These are phyloP conservation scores for Orthosia cruda DNA, from an alignment of 2,888 invertebrate genomes.

Conservation along the genomic window DNA sequence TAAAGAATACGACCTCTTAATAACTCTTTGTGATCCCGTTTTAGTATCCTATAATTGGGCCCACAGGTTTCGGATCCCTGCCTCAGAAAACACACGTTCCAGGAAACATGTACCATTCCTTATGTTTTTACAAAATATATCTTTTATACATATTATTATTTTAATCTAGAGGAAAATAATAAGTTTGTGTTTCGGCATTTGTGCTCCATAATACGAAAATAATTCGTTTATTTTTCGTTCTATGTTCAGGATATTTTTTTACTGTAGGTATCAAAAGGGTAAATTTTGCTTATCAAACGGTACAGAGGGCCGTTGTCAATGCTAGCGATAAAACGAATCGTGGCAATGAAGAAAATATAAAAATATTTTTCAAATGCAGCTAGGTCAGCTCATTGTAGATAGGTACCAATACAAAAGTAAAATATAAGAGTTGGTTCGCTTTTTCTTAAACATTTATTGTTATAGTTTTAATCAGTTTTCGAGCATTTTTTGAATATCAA, in stretches of 20 bases:
- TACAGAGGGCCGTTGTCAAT: constrained; percentile 23
- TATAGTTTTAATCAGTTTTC: too few relatives aligned
- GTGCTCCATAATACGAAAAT: constrained; percentile 17
- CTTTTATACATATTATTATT: too few relatives aligned
- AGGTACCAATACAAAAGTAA: neutral
- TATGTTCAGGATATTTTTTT: constrained; percentile 28
- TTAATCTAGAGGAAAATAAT: constrained; percentile 19
- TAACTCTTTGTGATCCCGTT: constrained; percentile 50
- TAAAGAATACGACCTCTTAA: constrained; percentile 54
- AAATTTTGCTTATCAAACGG: constrained; percentile 52
- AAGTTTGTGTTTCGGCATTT: constrained; percentile 7
- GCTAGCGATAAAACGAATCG: constrained; percentile 24
- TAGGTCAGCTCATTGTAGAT: neutral
- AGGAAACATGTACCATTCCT: neutral
- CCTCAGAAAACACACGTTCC: constrained; percentile 11
- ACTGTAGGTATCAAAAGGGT: constrained; percentile 38
- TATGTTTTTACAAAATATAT: constrained; percentile 20
- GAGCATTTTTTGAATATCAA: too few relatives aligned
- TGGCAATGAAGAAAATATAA: constrained; percentile 3
- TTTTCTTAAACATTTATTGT: too few relatives aligned
- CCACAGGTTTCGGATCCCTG: constrained; percentile 9
- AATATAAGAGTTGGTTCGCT: too few relatives aligned
- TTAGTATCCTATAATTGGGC: constrained; percentile 24
- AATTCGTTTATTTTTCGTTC: constrained; percentile 37
- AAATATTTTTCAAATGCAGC: neutral